phyloP scores from a whole-genome alignment of 2,113 vertebrate species.

The Hippocampus comes region DNA sequence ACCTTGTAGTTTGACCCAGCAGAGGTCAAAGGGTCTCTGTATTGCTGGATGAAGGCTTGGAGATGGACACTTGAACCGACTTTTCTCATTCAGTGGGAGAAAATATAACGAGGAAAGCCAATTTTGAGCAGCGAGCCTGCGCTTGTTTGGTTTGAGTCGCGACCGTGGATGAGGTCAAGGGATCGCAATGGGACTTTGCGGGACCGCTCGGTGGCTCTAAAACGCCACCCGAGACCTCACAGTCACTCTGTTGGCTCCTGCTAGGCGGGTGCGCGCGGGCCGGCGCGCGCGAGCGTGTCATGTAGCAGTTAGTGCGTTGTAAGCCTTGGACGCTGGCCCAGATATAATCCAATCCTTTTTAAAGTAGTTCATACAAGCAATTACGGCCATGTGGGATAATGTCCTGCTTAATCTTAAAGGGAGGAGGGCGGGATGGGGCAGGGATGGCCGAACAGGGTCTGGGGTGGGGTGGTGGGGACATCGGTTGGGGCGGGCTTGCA shows the following conservation, averaged over 20 bases:
- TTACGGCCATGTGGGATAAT: constrained; percentile 67
- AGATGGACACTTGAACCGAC: no score
- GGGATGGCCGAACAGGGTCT: no score
- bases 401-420: constrained; percentile 66
- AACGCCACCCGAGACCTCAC: neutral
- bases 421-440: constrained; percentile 7
- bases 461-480: neutral
- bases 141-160: no score
- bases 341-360: constrained; percentile 69
- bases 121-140: no score
- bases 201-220: no score
- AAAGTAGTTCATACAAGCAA: constrained; percentile 74
- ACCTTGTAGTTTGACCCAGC: no score
- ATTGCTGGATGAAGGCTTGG: no score
- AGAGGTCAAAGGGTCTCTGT: no score
- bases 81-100: no score
- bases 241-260: neutral
- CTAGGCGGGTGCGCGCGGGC: neutral
- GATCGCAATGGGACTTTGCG: no score
- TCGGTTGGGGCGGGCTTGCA: neutral
- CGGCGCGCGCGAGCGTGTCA: neutral
- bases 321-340: constrained; percentile 2
- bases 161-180: no score
- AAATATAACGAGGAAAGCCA: no score
- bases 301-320: constrained; percentile 1